Conservation (phyloP, 2,113 vertebrate genomes). For the Xiphias gladius region DNA sequence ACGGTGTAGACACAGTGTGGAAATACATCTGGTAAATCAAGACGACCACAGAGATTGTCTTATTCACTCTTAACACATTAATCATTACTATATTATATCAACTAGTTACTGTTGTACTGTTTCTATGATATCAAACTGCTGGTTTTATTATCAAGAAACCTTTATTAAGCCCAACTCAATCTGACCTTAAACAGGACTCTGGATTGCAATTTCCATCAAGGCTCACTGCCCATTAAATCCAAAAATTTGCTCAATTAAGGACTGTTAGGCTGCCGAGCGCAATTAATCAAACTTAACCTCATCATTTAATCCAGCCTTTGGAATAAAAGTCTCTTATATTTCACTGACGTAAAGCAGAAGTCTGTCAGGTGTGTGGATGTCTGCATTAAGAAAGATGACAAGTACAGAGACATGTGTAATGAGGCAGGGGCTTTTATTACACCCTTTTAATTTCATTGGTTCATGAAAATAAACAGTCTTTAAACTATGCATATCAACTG, state of each 20-base stretch:
- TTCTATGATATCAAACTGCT: constrained; percentile 2
- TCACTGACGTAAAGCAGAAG: constrained; percentile 31
- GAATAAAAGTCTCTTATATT: constrained; percentile 29
- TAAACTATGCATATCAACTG: constrained; percentile 7
- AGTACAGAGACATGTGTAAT: constrained; percentile 25
- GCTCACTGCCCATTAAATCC: constrained; percentile 35
- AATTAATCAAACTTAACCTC: constrained; percentile 58
- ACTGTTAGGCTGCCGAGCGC: constrained; percentile 20
- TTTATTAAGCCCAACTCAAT: neutral
- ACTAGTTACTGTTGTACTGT: neutral
- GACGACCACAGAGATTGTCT: neutral
- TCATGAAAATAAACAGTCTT: constrained; percentile 30
- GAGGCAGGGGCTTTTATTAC: constrained; percentile 28
- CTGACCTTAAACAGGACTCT: constrained; percentile 24
- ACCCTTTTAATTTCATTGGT: neutral
- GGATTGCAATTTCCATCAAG: constrained; percentile 18
- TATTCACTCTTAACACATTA: neutral
- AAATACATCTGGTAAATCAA: constrained; percentile 7
- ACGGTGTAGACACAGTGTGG: neutral
- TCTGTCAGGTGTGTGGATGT: constrained; percentile 18
- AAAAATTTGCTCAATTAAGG: constrained; percentile 45
- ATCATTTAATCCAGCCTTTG: constrained; percentile 12
- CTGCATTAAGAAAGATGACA: constrained; percentile 35
- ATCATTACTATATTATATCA: neutral
- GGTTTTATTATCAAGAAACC: neutral